A percentile compares a stretch with the other conserved stretches of the same genome.
Evolutionary conservation across 2,888 invertebrate genomes (phyloP).

Genomic region (Steinernema hermaphroditum): DNA sequence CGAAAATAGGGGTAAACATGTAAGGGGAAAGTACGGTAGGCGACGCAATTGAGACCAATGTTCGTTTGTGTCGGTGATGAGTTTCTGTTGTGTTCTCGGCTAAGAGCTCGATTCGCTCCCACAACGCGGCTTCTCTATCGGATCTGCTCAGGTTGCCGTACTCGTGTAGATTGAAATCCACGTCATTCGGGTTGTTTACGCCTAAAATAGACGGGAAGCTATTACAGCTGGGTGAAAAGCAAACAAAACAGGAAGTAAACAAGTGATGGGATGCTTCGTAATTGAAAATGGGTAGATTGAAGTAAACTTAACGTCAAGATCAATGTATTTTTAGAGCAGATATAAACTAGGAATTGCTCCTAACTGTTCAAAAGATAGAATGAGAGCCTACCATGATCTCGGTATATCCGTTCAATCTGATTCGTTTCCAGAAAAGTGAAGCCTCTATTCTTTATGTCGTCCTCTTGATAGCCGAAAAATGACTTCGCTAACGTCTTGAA

Average conservation of each 20-base stretch:
- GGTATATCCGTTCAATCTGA: slow-evolving; percentile 54
- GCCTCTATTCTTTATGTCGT: slow-evolving; percentile 52
- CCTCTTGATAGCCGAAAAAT: slow-evolving; percentile 46
- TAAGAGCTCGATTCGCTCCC: slow-evolving; percentile 48
- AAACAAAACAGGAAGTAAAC: too few relatives aligned
- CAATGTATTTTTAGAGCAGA: too few relatives aligned
- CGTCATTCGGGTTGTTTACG: slow-evolving; percentile 40
- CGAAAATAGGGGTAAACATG: slow-evolving; percentile 44
- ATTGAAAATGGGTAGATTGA: too few relatives aligned
- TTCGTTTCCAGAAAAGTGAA: slow-evolving; percentile 56
- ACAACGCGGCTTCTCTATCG: slow-evolving; percentile 45
- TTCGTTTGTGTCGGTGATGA: slow-evolving; percentile 6
- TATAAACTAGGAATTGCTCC: too few relatives aligned
- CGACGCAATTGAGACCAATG: slow-evolving; percentile 38
- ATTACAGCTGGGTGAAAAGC: too few relatives aligned
- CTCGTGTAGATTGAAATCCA: slow-evolving; percentile 35
- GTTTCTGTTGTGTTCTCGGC: slow-evolving; percentile 44
- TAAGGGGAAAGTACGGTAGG: slow-evolving; percentile 58
- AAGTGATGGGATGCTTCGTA: too few relatives aligned
- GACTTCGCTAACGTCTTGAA: slow-evolving; percentile 56
- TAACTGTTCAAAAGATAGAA: too few relatives aligned
- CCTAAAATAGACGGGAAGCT: slow-evolving; percentile 41
- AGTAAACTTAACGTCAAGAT: too few relatives aligned
- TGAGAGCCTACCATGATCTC: slow-evolving; percentile 50
- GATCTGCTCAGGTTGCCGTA: slow-evolving; percentile 38